phyloP scores from a whole-genome alignment of 2,797 vertebrate genomes.

The Danio jaintianensis region DNA sequence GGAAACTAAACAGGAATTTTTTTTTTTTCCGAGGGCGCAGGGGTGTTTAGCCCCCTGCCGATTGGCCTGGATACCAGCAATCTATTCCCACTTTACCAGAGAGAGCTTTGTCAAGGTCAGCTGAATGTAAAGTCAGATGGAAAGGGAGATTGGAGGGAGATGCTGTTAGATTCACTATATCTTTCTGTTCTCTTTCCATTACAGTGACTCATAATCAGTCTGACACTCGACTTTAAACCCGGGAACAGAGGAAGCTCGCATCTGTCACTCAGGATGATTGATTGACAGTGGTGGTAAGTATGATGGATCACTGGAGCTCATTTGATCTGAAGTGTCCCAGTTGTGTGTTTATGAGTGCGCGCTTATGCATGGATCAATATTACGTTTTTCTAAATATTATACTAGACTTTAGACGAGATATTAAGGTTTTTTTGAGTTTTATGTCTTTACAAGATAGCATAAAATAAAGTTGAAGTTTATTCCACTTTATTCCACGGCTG shows the following conservation, averaged over 20 bases:
- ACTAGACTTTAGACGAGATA: background rate
- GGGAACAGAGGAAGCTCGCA: background rate
- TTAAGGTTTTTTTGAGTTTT: background rate
- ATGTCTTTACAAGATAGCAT: background rate
- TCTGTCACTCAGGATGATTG: slow-evolving; percentile 42
- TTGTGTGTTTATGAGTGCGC: slow-evolving; percentile 28
- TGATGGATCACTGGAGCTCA: slow-evolving; percentile 27
- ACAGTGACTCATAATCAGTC: slow-evolving; percentile 32
- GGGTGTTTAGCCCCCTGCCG: slow-evolving; percentile 47
- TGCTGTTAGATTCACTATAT: slow-evolving; percentile 39
- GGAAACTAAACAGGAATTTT: slow-evolving; percentile 53
- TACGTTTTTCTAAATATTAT: background rate
- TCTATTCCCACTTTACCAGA: slow-evolving; percentile 51
- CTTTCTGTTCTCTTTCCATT: slow-evolving; percentile 31
- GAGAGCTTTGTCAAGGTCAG: slow-evolving; percentile 40
- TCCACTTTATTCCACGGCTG: no score
- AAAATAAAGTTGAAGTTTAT: background rate
- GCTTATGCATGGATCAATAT: background rate
- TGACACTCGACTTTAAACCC: slow-evolving; percentile 32
- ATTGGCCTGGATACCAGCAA: slow-evolving; percentile 53
- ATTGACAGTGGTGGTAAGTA: slow-evolving; percentile 8
- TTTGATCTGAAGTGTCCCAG: slow-evolving; percentile 28
- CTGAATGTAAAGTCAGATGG: slow-evolving; percentile 44
- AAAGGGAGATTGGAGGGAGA: slow-evolving; percentile 41
- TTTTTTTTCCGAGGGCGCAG: background rate